Evolutionary conservation across 2,113 vertebrate species (phyloP).

Genomic region (Gracilinanus agilis): DNA sequence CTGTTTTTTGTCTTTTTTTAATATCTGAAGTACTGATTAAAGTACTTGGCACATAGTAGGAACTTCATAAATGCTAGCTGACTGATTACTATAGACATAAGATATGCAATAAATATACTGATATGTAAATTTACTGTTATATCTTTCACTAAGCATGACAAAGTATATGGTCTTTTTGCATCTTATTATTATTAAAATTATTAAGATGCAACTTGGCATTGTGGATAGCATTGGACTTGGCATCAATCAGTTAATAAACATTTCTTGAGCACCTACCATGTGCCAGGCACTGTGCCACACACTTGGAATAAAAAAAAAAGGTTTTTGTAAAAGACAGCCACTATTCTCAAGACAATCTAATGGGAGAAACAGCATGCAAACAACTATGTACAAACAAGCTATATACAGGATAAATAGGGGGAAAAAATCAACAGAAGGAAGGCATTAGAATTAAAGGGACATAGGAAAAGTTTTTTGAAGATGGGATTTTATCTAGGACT

Average conservation of each 20-base stretch:
- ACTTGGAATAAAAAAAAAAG: neutral
- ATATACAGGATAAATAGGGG: neutral
- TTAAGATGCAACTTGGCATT: slow-evolving; percentile 23
- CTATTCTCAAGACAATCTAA: neutral
- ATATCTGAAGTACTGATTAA: neutral
- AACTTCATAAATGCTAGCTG: neutral
- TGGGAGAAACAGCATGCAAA: neutral
- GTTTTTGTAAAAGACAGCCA: neutral
- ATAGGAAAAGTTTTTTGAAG: neutral
- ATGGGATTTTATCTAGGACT: neutral
- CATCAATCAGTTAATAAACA: neutral
- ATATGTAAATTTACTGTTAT: neutral
- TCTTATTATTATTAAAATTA: slow-evolving; percentile 57
- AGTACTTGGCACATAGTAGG: neutral
- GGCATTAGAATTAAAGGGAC: neutral
- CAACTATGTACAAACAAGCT: neutral
- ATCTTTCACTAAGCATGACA: slow-evolving; percentile 41
- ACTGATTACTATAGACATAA: neutral
- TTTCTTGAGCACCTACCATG: neutral
- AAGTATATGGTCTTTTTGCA: slow-evolving; percentile 31
- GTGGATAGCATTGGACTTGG: neutral
- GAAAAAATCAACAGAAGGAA: neutral
- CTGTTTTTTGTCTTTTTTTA: neutral
- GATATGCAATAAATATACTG: neutral
- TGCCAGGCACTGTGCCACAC: neutral